phyloP scores from a whole-genome alignment of 2,888 invertebrate species.

The Gerris lacustris region DNA sequence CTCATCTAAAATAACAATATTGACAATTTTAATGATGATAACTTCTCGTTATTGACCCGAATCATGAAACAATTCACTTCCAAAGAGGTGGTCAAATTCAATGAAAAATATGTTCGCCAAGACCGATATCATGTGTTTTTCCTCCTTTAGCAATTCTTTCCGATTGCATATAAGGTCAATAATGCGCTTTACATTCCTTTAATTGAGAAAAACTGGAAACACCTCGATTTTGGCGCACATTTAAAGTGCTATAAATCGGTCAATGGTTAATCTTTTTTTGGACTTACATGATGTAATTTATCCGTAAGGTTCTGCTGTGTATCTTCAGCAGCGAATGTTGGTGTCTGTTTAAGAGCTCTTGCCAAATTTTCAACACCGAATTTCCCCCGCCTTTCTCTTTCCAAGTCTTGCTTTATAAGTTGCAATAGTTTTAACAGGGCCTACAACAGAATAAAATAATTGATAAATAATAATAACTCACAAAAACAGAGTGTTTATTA shows the following conservation, averaged over 20 bases:
- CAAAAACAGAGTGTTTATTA: constrained; percentile 8
- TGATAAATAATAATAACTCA: not conserved
- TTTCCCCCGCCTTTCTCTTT: constrained; percentile 76
- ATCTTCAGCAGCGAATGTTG: constrained; percentile 73
- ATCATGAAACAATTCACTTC: too few species aligned
- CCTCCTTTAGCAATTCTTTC: too few species aligned
- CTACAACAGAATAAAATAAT: constrained; percentile 37
- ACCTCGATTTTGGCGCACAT: too few species aligned
- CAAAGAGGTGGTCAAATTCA: too few species aligned
- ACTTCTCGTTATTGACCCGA: too few species aligned
- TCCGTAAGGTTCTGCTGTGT: constrained; percentile 84
- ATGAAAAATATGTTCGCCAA: too few species aligned
- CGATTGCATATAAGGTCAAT: too few species aligned
- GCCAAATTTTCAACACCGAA: constrained; percentile 81
- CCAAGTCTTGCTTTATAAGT: constrained; percentile 74
- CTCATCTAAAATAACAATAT: constrained; percentile 55
- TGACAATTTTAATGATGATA: not conserved
- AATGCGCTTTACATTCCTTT: too few species aligned
- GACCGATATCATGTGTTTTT: too few species aligned
- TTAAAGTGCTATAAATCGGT: not conserved
- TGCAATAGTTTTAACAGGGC: constrained; percentile 73
- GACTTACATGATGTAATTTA: constrained; percentile 80
- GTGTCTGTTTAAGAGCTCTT: constrained; percentile 71
- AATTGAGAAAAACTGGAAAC: too few species aligned
- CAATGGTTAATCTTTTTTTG: not conserved